phyloP scores from a whole-genome alignment of 2,888 invertebrate genomes.

The Tenthredo livida region DNA sequence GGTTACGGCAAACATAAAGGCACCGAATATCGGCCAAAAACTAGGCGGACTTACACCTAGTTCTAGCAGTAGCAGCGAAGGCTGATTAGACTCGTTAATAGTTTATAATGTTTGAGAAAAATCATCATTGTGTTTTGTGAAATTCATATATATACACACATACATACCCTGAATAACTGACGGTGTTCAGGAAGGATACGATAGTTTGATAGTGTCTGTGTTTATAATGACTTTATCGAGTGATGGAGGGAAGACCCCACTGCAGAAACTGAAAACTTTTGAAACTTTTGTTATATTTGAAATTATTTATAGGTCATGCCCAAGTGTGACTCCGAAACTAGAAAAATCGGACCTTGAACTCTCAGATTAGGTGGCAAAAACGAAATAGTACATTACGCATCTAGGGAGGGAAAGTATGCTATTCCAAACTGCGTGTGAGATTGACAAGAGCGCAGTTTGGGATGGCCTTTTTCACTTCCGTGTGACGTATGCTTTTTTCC shows the following conservation, averaged over 20 bases:
- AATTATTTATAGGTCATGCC: too few relatives aligned
- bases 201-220: slow-evolving; percentile 19
- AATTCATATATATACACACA: neutral
- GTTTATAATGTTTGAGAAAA: slow-evolving; percentile 26
- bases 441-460: too few relatives aligned
- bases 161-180: neutral
- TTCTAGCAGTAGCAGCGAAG: slow-evolving; percentile 51
- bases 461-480: too few relatives aligned
- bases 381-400: too few relatives aligned
- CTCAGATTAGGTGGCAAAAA: too few relatives aligned
- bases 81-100: slow-evolving; percentile 9
- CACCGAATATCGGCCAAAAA: slow-evolving; percentile 23
- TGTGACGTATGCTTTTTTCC: too few relatives aligned
- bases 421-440: too few relatives aligned
- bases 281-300: too few relatives aligned
- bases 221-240: neutral
- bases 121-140: neutral
- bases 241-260: neutral
- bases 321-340: too few relatives aligned
- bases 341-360: too few relatives aligned
- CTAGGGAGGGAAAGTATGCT: too few relatives aligned
- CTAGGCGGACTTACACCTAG: neutral
- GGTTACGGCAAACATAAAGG: neutral
- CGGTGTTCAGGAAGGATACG: neutral
- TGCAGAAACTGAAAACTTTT: too few relatives aligned